phyloP scores from a whole-genome alignment of 2,113 vertebrate species.

The Bucco capensis region DNA sequence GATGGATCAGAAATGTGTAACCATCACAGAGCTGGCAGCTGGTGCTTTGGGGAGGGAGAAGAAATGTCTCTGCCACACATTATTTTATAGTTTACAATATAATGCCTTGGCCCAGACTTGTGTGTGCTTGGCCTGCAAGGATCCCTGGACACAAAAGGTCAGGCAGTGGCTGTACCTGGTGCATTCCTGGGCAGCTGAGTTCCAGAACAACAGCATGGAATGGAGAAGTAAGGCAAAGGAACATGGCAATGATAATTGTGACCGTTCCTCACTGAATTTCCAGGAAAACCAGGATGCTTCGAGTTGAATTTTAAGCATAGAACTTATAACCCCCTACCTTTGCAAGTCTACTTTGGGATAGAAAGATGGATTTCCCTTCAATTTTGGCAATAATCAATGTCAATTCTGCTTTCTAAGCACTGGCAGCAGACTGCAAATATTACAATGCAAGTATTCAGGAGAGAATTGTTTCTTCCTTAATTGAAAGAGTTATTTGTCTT shows the following conservation, averaged over 20 bases:
- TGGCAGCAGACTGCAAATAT: background rate
- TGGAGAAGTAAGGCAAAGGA: background rate
- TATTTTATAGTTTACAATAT: background rate
- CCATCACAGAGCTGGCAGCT: background rate
- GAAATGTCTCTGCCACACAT: background rate
- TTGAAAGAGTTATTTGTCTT: conserved; percentile 16
- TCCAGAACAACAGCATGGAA: background rate
- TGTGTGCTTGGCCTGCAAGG: background rate
- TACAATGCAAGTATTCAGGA: conserved; percentile 4
- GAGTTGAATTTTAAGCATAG: background rate
- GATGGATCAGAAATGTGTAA: background rate
- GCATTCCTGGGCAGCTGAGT: background rate
- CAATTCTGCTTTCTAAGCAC: conserved; percentile 24
- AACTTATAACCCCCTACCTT: background rate
- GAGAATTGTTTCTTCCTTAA: background rate
- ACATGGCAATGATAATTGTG: background rate
- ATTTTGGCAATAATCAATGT: background rate
- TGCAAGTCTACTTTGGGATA: background rate
- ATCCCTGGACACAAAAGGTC: background rate
- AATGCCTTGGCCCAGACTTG: background rate
- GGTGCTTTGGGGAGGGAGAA: background rate
- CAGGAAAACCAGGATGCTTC: background rate
- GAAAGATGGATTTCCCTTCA: background rate
- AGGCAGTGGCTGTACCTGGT: background rate
- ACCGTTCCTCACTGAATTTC: background rate